Conservation (phyloP, 2,797 vertebrate genomes). For the Sebastes flavidus region DNA sequence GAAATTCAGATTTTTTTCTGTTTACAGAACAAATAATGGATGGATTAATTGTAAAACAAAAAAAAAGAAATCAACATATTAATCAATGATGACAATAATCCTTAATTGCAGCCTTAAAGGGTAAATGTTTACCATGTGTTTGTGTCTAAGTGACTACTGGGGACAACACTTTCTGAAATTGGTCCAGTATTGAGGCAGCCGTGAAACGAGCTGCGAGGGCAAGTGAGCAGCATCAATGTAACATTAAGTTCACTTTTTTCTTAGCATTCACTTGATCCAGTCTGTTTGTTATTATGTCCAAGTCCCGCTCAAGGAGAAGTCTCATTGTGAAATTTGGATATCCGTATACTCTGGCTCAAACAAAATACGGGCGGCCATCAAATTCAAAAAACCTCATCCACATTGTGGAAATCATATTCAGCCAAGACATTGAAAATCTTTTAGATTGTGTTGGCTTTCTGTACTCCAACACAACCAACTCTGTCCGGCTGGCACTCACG, state of each 20-base stretch:
- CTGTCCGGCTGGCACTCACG: too few relatives aligned
- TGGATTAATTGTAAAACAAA: background rate
- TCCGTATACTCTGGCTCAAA: rapidly evolving
- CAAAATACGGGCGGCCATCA: too few relatives aligned
- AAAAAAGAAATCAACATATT: background rate
- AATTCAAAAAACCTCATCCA: too few relatives aligned
- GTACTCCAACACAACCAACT: too few relatives aligned
- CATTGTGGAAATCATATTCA: background rate
- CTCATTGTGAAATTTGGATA: rapidly evolving
- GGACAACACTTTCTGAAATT: background rate
- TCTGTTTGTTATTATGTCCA: too few relatives aligned
- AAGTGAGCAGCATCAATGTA: background rate
- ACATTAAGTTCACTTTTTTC: background rate
- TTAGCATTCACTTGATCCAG: too few relatives aligned
- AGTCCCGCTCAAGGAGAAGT: too few relatives aligned
- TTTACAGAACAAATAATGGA: background rate
- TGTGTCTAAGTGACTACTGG: background rate
- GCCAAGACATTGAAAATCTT: background rate
- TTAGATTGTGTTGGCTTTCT: background rate
- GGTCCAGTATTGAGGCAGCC: background rate
- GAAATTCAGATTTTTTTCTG: background rate
- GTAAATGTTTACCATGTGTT: background rate
- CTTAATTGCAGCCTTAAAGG: rapidly evolving
- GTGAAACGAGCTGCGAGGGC: rapidly evolving
- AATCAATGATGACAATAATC: background rate